Base-by-base conservation (phyloP, 2,888 invertebrate genomes). In the Muschampia plurimacula region DNA sequence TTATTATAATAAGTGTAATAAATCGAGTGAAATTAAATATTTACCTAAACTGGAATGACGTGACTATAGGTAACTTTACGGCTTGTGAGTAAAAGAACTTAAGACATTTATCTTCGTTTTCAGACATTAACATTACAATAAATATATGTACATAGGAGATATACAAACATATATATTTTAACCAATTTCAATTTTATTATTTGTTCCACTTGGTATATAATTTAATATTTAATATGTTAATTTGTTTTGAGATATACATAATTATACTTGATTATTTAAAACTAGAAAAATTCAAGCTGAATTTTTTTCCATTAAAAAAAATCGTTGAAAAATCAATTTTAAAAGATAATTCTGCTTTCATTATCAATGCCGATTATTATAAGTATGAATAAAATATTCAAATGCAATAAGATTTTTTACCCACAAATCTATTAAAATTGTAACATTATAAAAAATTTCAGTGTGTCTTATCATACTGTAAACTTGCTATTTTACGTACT, bases 21-120 rank as follows among this genome's bases (percentile, higher is more conserved):
- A 92, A 88, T 90, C 79, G 88, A 88, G 86, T 90, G 87, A 88
- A 90, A 89, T 83, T 81, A 89, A 90, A 86, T 81, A 78, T 80
- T 84, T 80, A 79, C 74, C 84, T 85, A 88, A 86, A 67, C 83
- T 89, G 87, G 83, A 86, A 87, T 86, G 84, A 86, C 79, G 83
- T 72, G 72, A 72, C 15, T 67, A 66, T 36, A 32, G 41, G 59
- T 32, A 67, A 62, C 52, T 4, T 49, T 39, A 49, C 41, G 28
- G 52, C 32, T 62, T 55, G 67, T 32, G 67, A 41, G 62, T 28
- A 57, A 67, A 66, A 60, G 41, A 9, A 32, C 60, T 59, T 59
- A 59, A 44, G 32, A 57, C 60, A 60, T n/a, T 52, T 52, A 52
- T 52, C 4, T n/a, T 52, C 15, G 8, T n/a, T 15, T 52, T n/a